Evolutionary conservation across 2,888 invertebrate genomes (phyloP).

Genomic region (Melangyna quadrimaculata): DNA sequence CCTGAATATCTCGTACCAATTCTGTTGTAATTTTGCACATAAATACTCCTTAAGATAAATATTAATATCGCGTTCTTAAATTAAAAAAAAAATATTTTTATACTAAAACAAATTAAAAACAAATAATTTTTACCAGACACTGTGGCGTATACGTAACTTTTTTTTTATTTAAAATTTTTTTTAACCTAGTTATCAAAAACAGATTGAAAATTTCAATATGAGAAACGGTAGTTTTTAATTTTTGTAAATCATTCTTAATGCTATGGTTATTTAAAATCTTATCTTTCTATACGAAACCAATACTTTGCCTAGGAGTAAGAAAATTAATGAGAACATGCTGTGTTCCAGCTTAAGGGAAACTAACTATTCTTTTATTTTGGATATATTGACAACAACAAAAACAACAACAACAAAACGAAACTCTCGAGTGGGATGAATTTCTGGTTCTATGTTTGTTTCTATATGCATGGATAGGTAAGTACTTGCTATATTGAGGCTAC

Average conservation of each 20-base stretch:
- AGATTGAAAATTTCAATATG: too few species aligned
- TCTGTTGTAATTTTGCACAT: too few species aligned
- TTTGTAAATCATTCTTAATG: too few species aligned
- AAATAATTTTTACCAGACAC: too few species aligned
- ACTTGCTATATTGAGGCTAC: background rate
- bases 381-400: constrained; percentile 22
- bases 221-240: too few species aligned
- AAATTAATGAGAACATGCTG: constrained; percentile 5
- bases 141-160: constrained; percentile 3
- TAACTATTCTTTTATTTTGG: constrained; percentile 44
- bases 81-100: too few species aligned
- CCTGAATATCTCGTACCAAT: too few species aligned
- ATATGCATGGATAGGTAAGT: background rate
- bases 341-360: constrained; percentile 17
- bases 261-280: background rate
- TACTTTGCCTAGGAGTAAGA: background rate
- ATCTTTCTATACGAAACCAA: background rate
- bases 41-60: too few species aligned
- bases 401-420: background rate
- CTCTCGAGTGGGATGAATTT: background rate
- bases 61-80: too few species aligned
- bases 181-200: too few species aligned
- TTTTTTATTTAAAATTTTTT: too few species aligned
- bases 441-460: background rate
- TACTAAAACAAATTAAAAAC: too few species aligned